Conservation (phyloP, 2,888 invertebrate genomes). For the Trachelus stipa region DNA sequence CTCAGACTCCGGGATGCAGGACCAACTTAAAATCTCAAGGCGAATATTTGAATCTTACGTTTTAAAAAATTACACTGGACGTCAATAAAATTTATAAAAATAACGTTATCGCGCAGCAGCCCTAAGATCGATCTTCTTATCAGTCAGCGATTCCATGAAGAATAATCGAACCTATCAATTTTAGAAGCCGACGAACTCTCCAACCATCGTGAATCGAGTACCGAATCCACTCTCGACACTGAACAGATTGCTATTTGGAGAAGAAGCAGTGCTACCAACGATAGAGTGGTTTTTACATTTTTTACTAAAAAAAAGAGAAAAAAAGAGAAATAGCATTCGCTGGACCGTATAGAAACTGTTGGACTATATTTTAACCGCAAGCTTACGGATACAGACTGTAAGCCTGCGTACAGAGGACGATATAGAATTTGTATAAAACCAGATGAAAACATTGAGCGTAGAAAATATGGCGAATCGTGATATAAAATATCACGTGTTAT, state of each 20-base stretch:
- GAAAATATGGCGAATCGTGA: not conserved
- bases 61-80: not conserved
- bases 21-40: not conserved
- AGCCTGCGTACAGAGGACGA: not conserved
- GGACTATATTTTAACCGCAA: not conserved
- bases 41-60: not conserved
- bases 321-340: not conserved
- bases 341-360: not conserved
- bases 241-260: slow-evolving; percentile 4
- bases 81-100: not conserved
- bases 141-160: slow-evolving; percentile 20
- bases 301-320: not conserved
- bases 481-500: not conserved
- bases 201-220: not conserved
- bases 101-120: not conserved
- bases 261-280: not conserved
- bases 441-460: not conserved
- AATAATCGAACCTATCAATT: slow-evolving; percentile 30
- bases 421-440: not conserved
- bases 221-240: not conserved
- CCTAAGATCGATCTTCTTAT: slow-evolving; percentile 9
- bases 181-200: not conserved
- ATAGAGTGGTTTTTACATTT: not conserved
- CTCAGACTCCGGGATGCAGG: not conserved
- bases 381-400: not conserved